Evolutionary conservation across 1,140 invertebrate genomes (phyloP), one percentile per base, ranked within the genome.

Genomic region (Arctopsyche grandis): DNA sequence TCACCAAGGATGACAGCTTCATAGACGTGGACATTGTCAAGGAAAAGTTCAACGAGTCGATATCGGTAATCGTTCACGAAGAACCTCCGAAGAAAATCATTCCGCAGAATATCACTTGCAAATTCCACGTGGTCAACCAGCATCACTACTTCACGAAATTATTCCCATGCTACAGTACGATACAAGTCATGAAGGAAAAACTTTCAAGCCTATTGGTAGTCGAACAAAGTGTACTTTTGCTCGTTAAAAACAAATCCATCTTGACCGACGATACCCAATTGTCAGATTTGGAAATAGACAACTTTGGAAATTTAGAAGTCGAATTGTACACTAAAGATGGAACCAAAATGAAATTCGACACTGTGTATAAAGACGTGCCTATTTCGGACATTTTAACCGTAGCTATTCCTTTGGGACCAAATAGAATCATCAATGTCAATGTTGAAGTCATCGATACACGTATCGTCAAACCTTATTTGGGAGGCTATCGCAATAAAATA

Each of bases 381-480:
- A 78, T 90, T 12, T 88, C 89, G 21, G 90, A 91, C 84, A 87
- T 91, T 14, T 83, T 91, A 74, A 89, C 89, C 9, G 90, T 91
- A 9, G 84, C 84, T 16, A 85, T 91, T 4, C 86, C 87, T 4
- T 46, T 78, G n/a, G 88, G 88, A 58, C 86, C 87, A 1, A 85
- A 84, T 58, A 86, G 83, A 0, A 70, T 86, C 0, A 88, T 88
- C 79, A 86, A 89, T 80, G 85, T 92, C n/a, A 90, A 91, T 66
- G 89, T 91, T 5, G 89, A 90, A 87, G 86, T 92, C 77, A 88
- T 90, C 78, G 89, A 90, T 78, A 83, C 86, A 75, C 85, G 83
- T 16, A 91, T 92, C 24, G 83, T 85, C 26, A 93, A 93, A 82
- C 91, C 91, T 0, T 91, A 87, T 85, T 84, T 93, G 24, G 92